Evolutionary conservation across 2,888 invertebrate genomes (phyloP), one percentile per base, ranked within the genome.

Genomic region (Drosophila sordidapex): DNA sequence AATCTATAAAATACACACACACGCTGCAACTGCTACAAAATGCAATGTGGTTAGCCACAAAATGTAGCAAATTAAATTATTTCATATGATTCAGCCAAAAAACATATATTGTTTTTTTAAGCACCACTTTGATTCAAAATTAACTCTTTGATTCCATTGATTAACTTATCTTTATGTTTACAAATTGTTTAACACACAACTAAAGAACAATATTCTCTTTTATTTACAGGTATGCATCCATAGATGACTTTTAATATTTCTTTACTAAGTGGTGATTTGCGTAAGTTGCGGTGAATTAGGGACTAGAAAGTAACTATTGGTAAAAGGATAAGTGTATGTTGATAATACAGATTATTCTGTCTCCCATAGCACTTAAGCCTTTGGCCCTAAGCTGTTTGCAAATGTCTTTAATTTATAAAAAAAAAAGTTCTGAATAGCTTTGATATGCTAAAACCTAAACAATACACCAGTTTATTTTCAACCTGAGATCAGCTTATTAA

Each of bases 21-120:
- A 27, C 38, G n/a, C 27, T 25, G 11, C 43, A 71, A 70, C 56
- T 61, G 53, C 59, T 53, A 66, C 76, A 53, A 61, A 67, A 67
- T 60, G n/a, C 64, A 18, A 21, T 85, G 84, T 40, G 90, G 88
- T 81, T 69, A 68, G 59, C 84, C 84, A 53, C 84, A 87, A 83
- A 70, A 70, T 74, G 85, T 71, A 71, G 66, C 74, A 80, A 83
- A 89, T 85, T 80, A 65, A 89, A 85, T 84, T 77, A 84, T 73
- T 81, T 64, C 64, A 61, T 63, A 36, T 56, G 31, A 33, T 48
- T 46, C 36, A 65, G 64, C 51, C 53, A 68, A 57, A 33, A 57
- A 27, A 62, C 27, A 27, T 27, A 29, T 15, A 31, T 15, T 27
- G 0, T 25, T 63, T n/a, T 48, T 56, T 38, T 61, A 70, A 73